phyloP scores from a whole-genome alignment of 2,113 vertebrate species.

The Butorides virescens region DNA sequence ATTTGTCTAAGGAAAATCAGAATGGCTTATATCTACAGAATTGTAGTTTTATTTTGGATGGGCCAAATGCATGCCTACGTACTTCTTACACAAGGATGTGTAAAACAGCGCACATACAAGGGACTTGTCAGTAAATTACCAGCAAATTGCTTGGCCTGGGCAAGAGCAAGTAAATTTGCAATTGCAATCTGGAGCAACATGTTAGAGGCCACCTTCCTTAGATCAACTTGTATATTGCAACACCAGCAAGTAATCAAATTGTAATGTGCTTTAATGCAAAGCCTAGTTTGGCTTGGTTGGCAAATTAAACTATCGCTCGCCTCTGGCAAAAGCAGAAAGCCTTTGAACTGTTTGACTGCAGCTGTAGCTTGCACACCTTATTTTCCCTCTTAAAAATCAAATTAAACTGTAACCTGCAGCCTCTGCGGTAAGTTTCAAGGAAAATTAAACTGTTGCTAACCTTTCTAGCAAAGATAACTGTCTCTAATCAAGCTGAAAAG shows the following conservation, averaged over 20 bases:
- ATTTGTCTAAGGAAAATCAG: background rate
- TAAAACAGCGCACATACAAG: background rate
- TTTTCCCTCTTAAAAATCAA: slow-evolving; percentile 61
- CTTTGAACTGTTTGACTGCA: slow-evolving; percentile 62
- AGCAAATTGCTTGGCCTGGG: background rate
- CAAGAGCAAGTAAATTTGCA: slow-evolving; percentile 39
- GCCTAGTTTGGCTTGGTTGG: slow-evolving; percentile 51
- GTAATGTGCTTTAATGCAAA: slow-evolving; percentile 53
- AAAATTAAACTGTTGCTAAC: slow-evolving; percentile 52
- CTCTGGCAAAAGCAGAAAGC: slow-evolving; percentile 55
- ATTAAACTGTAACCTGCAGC: slow-evolving; percentile 62
- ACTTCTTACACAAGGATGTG: background rate
- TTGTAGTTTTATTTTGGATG: background rate
- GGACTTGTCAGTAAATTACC: background rate
- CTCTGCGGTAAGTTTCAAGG: slow-evolving; percentile 33
- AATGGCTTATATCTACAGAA: background rate
- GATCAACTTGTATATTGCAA: slow-evolving; percentile 56
- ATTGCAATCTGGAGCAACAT: slow-evolving; percentile 31
- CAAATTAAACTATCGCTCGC: slow-evolving; percentile 50
- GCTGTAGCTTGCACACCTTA: slow-evolving; percentile 46
- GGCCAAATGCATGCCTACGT: background rate
- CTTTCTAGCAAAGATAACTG: slow-evolving; percentile 60
- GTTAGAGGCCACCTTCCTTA: slow-evolving; percentile 58
- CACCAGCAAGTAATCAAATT: slow-evolving; percentile 54
- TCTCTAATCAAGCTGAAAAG: slow-evolving; percentile 43